Percentiles rank a stretch among this genome's conserved stretches.
Conservation (phyloP, 1,140 invertebrate species). For the Leptinotarsa texana region DNA sequence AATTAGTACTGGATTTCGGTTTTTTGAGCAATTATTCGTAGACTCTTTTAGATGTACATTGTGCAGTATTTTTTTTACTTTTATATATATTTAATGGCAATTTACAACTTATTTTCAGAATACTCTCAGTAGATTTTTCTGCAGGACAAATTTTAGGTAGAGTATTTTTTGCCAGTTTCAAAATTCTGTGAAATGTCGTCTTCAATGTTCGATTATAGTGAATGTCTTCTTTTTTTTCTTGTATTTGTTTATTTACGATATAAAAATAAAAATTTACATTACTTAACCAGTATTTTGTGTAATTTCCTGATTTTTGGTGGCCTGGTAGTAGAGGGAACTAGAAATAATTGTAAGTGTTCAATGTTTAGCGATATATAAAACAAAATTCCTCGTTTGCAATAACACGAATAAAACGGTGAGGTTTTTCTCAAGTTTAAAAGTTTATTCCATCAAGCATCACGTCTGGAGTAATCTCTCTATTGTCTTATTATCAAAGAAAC, state of each 20-base stretch:
- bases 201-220: not conserved
- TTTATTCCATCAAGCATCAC: no score
- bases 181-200: not conserved
- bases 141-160: not conserved
- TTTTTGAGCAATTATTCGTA: not conserved
- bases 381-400: no score
- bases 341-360: no score
- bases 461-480: no score
- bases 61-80: conserved; percentile 5
- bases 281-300: not conserved
- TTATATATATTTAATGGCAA: conserved; percentile 7
- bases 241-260: not conserved
- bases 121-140: not conserved
- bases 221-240: conserved; percentile 3
- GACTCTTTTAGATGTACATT: not conserved
- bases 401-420: no score
- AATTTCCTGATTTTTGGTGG: no score
- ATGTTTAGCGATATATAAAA: no score
- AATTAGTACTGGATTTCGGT: not conserved
- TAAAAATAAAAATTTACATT: conserved; percentile 17
- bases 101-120: conserved; percentile 4
- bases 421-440: no score
- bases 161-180: not conserved
- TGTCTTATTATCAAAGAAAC: no score
- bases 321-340: no score